phyloP scores from a whole-genome alignment of 2,888 invertebrate species.

The Bombyx huttoni region DNA sequence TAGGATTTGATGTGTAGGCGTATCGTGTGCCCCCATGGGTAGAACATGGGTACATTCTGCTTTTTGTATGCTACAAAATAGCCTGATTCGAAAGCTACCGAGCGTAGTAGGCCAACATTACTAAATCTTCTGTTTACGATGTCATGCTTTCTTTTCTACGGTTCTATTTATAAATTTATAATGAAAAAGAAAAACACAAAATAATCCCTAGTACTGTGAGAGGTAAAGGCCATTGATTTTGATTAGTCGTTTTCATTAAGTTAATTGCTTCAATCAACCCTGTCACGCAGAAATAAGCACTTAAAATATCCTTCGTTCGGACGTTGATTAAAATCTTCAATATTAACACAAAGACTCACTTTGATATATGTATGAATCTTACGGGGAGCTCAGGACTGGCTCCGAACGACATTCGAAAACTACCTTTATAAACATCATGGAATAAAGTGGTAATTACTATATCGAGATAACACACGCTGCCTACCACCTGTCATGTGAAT shows the following conservation, averaged over 20 bases:
- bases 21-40: too few relatives aligned
- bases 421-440: constrained; percentile 15
- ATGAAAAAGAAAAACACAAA: too few relatives aligned
- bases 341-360: constrained; percentile 64
- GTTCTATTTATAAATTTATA: too few relatives aligned
- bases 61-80: too few relatives aligned
- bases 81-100: too few relatives aligned
- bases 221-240: constrained; percentile 6
- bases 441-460: constrained; percentile 29
- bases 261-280: constrained; percentile 21
- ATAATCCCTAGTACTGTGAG: too few relatives aligned
- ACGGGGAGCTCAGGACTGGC: constrained; percentile 43
- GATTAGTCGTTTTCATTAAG: constrained; percentile 25
- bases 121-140: too few relatives aligned
- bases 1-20: too few relatives aligned
- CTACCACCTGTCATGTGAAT: constrained; percentile 73
- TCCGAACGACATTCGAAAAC: constrained; percentile 18
- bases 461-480: constrained; percentile 23
- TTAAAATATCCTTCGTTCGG: constrained; percentile 10
- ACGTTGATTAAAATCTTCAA: constrained; percentile 70
- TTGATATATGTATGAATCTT: constrained; percentile 70
- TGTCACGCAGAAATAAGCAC: too few relatives aligned
- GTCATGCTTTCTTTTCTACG: too few relatives aligned
- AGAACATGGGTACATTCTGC: too few relatives aligned
- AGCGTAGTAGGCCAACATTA: too few relatives aligned